Base-by-base conservation (phyloP, 2,888 invertebrate genomes). In the Endotricha flammealis region DNA sequence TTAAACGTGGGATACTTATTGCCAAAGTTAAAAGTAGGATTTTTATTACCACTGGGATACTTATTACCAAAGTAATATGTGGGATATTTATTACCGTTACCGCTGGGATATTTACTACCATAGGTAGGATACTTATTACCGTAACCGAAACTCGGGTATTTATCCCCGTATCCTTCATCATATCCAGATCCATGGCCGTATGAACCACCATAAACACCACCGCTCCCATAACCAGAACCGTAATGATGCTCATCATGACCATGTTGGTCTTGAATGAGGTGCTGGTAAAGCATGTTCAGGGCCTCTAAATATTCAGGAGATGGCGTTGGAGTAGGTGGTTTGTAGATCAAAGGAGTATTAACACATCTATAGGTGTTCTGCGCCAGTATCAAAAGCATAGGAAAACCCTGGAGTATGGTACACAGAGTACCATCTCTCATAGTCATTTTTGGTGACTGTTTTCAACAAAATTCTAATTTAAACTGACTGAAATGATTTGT, bases 251-350 rank as follows among this genome's bases (percentile, higher is more conserved):
- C 23, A 1, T 46, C 43, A 23, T 54, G 43, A 6, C 46, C 57
- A 13, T 71, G 61, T 0, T 63, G 66, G 20, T 70, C 68, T 1
- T 80, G 11, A 4, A 52, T 61, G 9, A 33, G 3, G 6, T 14
- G 25, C 14, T 81, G 76, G 12, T 83, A 64, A 5, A 85, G 32
- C 0, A 71, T 68, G 20, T 83, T 81, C n/a, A 82, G 53, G 0
- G 83, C 83, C 27, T 77, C 76, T 32, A 83, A 85, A 22, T 81
- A 85, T 20, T 83, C 83, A 0, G 86, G 82, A 0, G 83, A 63
- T 5, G 70, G 79, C 0, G 85, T 83, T 0, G 86, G 78, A 0
- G 47, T 54, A 0, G 86, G 86, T 0, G 82, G 86, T 22, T 79
- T 76, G 37, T 86, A 86, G 0, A 79, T 39, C 0, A 86, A 54